Conservation (phyloP, 2,888 invertebrate genomes). For the Urechis unicinctus region DNA sequence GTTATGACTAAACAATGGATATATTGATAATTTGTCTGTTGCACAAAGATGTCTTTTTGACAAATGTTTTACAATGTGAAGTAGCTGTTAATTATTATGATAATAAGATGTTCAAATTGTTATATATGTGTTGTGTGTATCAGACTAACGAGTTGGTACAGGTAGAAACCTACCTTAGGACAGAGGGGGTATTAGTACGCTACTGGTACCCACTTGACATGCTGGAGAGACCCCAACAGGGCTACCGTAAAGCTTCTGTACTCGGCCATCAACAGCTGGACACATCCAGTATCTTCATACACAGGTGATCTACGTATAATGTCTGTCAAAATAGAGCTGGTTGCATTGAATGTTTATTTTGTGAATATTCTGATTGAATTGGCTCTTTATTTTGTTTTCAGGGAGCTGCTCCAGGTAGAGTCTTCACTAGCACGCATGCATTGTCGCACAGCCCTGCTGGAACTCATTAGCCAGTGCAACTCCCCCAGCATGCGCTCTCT, state of each 20-base stretch:
- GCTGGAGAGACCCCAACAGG: conserved; percentile 45
- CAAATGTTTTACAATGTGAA: background rate
- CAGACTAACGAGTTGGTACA: conserved; percentile 47
- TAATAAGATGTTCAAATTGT: background rate
- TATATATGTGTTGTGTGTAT: background rate
- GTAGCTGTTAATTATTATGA: background rate
- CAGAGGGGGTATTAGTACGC: conserved; percentile 48
- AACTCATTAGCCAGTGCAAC: conserved; percentile 44
- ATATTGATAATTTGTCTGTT: too few relatives aligned
- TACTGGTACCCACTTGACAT: conserved; percentile 50
- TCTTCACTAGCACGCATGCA: conserved; percentile 39
- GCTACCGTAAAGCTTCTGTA: conserved; percentile 30
- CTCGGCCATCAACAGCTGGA: conserved; percentile 24
- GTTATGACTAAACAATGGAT: too few relatives aligned
- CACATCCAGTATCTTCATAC: conserved; percentile 40
- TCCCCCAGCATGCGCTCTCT: conserved; percentile 34
- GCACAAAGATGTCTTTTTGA: too few relatives aligned
- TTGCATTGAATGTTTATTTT: too few relatives aligned
- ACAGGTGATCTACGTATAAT: conserved; percentile 28
- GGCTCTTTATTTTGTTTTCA: conserved; percentile 13
- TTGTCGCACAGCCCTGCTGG: conserved; percentile 41
- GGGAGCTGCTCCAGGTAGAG: conserved; percentile 44
- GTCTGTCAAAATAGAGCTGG: background rate
- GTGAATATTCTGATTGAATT: too few relatives aligned
- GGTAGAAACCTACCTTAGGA: conserved; percentile 48